phyloP scores from a whole-genome alignment of 2,888 invertebrate genomes.

The Danaus chrysippus region DNA sequence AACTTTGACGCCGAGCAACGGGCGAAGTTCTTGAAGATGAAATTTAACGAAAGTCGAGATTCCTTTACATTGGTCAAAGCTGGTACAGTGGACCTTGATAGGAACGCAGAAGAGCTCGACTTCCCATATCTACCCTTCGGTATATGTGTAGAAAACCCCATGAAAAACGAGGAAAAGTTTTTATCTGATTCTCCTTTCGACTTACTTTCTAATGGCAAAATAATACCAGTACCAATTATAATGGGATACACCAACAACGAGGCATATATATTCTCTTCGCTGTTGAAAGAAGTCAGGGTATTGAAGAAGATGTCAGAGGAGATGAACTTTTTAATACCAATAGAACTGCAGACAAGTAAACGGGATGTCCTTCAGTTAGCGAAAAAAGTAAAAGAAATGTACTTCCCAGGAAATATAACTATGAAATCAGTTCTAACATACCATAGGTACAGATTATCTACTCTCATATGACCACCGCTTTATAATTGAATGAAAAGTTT shows the following conservation, averaged over 20 bases:
- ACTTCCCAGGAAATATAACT: slow-evolving; percentile 52
- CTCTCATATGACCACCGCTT: too few relatives aligned
- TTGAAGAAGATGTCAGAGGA: slow-evolving; percentile 39
- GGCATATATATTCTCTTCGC: slow-evolving; percentile 59
- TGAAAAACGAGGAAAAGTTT: slow-evolving; percentile 54
- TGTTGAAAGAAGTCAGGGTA: slow-evolving; percentile 43
- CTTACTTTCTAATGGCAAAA: slow-evolving; percentile 42
- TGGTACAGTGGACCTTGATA: slow-evolving; percentile 43
- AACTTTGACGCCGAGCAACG: slow-evolving; percentile 60
- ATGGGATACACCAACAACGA: slow-evolving; percentile 65
- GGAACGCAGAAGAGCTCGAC: slow-evolving; percentile 43
- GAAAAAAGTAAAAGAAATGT: slow-evolving; percentile 50
- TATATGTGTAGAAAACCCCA: slow-evolving; percentile 55
- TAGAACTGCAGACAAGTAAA: slow-evolving; percentile 53
- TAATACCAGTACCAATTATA: slow-evolving; percentile 52
- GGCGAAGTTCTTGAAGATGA: slow-evolving; percentile 41
- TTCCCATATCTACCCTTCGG: slow-evolving; percentile 61
- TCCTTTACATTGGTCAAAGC: slow-evolving; percentile 37
- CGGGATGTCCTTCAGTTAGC: slow-evolving; percentile 47
- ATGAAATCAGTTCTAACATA: slow-evolving; percentile 50
- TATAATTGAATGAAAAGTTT: neutral
- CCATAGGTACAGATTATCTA: slow-evolving; percentile 49
- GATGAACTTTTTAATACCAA: slow-evolving; percentile 50
- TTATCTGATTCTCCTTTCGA: slow-evolving; percentile 53
- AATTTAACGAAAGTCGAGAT: slow-evolving; percentile 36